phyloP scores from a whole-genome alignment of 2,113 vertebrate species.

The Chionis minor region DNA sequence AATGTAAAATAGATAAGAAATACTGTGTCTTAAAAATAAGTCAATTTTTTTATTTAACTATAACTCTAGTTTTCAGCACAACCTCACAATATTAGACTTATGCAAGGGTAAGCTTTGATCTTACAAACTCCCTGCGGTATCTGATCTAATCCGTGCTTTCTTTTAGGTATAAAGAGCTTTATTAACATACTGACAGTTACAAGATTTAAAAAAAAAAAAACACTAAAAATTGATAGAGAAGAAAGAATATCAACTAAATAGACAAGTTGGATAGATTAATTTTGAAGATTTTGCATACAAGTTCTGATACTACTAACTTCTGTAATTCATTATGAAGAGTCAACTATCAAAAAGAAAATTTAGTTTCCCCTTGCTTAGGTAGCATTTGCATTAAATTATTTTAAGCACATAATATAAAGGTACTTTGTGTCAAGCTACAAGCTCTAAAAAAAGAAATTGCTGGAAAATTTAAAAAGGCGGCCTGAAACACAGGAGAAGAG shows the following conservation, averaged over 20 bases:
- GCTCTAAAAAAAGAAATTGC: not conserved
- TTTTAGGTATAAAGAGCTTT: not conserved
- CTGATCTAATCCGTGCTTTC: not conserved
- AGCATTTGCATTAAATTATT: not conserved
- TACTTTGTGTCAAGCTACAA: not conserved
- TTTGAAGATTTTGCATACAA: not conserved
- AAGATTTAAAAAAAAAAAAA: not conserved
- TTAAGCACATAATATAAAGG: not conserved
- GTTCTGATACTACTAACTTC: not conserved
- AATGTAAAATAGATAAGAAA: not conserved
- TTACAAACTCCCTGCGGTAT: not conserved
- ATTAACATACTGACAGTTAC: conserved; percentile 19
- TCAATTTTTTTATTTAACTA: not conserved
- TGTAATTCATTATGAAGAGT: not conserved
- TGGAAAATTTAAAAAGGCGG: not conserved
- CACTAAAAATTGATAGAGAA: not conserved
- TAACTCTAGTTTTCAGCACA: not conserved
- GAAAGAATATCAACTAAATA: not conserved
- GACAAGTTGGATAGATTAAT: not conserved
- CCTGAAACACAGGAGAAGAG: not conserved
- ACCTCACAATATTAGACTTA: not conserved
- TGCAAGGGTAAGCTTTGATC: not conserved
- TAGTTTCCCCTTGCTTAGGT: not conserved
- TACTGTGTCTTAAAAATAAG: not conserved
- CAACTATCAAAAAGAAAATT: not conserved